These are phyloP conservation scores for Achroia grisella DNA, from an alignment of 1,140 invertebrate species.

Conservation along the genomic window DNA sequence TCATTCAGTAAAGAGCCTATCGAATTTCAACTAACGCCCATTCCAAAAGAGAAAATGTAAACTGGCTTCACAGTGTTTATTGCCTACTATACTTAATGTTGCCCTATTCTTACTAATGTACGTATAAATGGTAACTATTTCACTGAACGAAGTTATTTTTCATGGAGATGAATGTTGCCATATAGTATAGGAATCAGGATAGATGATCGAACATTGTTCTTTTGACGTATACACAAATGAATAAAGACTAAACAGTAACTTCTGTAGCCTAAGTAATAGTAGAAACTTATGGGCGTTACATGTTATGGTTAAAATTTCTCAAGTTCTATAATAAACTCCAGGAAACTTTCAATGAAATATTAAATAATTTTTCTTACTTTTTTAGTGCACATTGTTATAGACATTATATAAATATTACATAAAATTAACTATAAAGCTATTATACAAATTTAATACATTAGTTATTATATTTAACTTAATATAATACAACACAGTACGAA, in stretches of 20 bases:
- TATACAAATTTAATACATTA: too few species aligned
- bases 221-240: too few species aligned
- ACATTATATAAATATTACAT: too few species aligned
- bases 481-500: background rate
- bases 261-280: background rate
- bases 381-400: too few species aligned
- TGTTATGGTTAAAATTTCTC: too few species aligned
- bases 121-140: background rate
- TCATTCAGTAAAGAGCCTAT: slow-evolving; percentile 23
- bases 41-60: slow-evolving; percentile 19
- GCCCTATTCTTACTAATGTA: background rate
- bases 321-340: too few species aligned
- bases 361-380: too few species aligned
- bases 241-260: background rate
- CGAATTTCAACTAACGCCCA: slow-evolving; percentile 39
- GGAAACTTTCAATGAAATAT: too few species aligned
- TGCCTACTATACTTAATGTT: slow-evolving; percentile 8
- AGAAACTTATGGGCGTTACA: background rate
- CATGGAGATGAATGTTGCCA: background rate
- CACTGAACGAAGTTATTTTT: background rate
- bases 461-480: background rate
- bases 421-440: too few species aligned
- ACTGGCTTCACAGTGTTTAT: slow-evolving; percentile 9
- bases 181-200: too few species aligned
- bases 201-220: too few species aligned